Conservation (phyloP, 2,888 invertebrate species). For the Pinctada fucata region DNA sequence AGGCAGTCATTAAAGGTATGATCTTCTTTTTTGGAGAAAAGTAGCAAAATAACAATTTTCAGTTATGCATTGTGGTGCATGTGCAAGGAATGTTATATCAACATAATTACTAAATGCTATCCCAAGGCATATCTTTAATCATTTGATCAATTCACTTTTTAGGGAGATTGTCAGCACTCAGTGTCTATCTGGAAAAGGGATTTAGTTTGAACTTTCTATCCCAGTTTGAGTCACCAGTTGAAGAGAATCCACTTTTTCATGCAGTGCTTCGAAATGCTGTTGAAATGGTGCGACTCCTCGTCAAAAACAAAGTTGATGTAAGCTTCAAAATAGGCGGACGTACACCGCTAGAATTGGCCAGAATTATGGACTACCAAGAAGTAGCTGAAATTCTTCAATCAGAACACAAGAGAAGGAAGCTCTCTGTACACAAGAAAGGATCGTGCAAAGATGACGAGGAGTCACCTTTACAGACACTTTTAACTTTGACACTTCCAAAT, state of each 20-base stretch:
- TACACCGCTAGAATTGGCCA: conserved; percentile 27
- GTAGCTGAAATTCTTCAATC: conserved; percentile 20
- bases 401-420: conserved; percentile 9
- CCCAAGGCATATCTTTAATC: too few species aligned
- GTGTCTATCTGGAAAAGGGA: conserved; percentile 28
- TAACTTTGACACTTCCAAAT: conserved; percentile 16
- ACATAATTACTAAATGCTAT: too few species aligned
- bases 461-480: conserved; percentile 17
- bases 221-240: conserved; percentile 6
- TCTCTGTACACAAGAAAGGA: conserved; percentile 5
- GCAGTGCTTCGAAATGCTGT: conserved; percentile 22
- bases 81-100: too few species aligned
- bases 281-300: conserved; percentile 27
- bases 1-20: conserved; percentile 28
- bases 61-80: too few species aligned
- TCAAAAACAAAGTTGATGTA: conserved; percentile 24
- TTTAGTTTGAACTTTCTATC: conserved; percentile 19
- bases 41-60: too few species aligned
- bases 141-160: too few species aligned
- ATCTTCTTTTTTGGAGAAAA: background rate
- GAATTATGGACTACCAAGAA: conserved; percentile 23
- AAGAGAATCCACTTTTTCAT: conserved; percentile 29
- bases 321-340: conserved; percentile 22
- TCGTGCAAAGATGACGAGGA: background rate
- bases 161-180: conserved; percentile 22